Base-by-base conservation (phyloP, 1,140 invertebrate species). In the Euglossa dilemma region DNA sequence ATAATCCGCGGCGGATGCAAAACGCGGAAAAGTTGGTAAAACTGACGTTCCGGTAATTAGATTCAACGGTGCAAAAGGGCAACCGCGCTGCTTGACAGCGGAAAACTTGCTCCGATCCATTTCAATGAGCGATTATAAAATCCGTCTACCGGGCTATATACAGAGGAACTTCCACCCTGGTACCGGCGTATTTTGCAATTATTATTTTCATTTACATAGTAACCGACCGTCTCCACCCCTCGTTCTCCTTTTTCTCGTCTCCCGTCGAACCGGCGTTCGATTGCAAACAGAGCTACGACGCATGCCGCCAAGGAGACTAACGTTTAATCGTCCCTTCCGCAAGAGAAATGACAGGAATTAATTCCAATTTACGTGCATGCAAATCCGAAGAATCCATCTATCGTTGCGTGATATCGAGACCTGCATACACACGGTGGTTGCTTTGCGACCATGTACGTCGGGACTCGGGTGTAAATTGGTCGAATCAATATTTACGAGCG, bases 41-140 rank as follows among this genome's bases (percentile, higher is more conserved):
- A 77, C 86, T 90, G 89, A 90, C 89, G 88, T 89, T 82, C 82
- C 83, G 73, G 85, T 90, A 90, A 90, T 88, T 90, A 89, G 89
- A 90, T 90, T 84, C 86, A 88, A 79, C 77, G 85, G 80, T 69
- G 73, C 80, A 87, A 88, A 90, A 90, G 86, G 76, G 81, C 83
- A 83, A 78, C 74, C 70, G 71, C 57, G 85, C 70, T 43, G 67
- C 80, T 57, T 76, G 86, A 86, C 85, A 87, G 86, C 80, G 85
- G 79, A 14, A 83, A 87, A 87, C 85, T 87, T 84, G 85, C 75
- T 45, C 74, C 73, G 85, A 87, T 87, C 86, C 85, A 71, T 77
- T 77, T 71, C 85, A 73, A 83, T 81, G 85, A 87, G 66, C 82
- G 86, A 87, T 87, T 87, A 87, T 87, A 87, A 87, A 84, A 87